Evolutionary conservation across 2,797 vertebrate species (phyloP).

Genomic region (Neosalanx taihuensis): DNA sequence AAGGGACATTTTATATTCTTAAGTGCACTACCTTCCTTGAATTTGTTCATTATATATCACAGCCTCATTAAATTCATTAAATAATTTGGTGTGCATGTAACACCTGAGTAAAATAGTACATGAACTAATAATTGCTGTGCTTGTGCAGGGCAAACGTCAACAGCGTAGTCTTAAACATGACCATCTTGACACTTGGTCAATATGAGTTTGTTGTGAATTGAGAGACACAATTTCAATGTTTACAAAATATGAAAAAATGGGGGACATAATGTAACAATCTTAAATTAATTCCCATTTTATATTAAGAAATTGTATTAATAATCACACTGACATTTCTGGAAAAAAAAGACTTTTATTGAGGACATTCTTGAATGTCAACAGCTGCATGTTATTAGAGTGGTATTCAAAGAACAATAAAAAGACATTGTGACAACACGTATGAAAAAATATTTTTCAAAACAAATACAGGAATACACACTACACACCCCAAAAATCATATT

Average conservation of each 20-base stretch:
- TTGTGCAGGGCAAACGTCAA: not conserved
- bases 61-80: not conserved
- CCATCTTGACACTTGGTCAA: not conserved
- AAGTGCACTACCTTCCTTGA: too few species aligned
- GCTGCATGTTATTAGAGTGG: conserved; percentile 81
- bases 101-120: not conserved
- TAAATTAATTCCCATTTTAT: too few species aligned
- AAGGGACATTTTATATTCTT: too few species aligned
- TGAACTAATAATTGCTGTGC: not conserved
- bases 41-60: not conserved
- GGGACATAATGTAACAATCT: too few species aligned
- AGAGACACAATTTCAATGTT: too few species aligned
- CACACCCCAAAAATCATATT: conserved; percentile 78
- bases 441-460: conserved; percentile 72
- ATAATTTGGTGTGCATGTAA: not conserved
- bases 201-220: too few species aligned
- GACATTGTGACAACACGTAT: conserved; percentile 72
- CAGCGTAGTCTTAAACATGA: not conserved
- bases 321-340: conserved; percentile 12
- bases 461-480: conserved; percentile 66
- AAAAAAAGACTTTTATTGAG: conserved; percentile 71
- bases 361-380: conserved; percentile 79
- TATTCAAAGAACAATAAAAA: conserved; percentile 83
- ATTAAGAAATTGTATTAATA: too few species aligned
- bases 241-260: too few species aligned